Evolutionary conservation across 2,113 vertebrate species (phyloP), one percentile per base, ranked within the genome.

Genomic region (Ahaetulla prasina): DNA sequence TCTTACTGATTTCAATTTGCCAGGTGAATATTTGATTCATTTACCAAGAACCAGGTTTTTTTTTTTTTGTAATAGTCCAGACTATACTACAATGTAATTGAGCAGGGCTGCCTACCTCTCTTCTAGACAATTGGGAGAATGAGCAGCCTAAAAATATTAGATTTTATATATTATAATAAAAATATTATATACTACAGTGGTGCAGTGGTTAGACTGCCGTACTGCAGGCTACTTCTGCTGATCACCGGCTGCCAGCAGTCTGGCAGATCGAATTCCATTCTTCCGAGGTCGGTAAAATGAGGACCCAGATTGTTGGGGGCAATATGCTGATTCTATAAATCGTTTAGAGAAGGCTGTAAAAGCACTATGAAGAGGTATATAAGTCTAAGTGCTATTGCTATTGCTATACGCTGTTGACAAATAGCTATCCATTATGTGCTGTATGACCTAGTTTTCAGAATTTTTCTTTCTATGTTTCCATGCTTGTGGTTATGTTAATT

Each of bases 391-490:
- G 45, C 45, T 47, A 47, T 47, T 47, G 45, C 45, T 47, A 47
- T 47, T 47, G 45, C 45, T 47, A 47, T 94, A 7, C 47, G 55
- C 93, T 93, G 39, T 57, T 30, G 89, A 89, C 0, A 1, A 90
- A 87, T 90, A 85, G 43, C 7, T 92, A 3, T 88, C 50, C 92
- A 91, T 63, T 4, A 54, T 91, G 90, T 74, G 35, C 52, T 90
- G 54, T 93, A 91, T 89, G 85, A 94, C 93, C 92, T 88, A 94
- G 43, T 94, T 96, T 94, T 30, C 91, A 52, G 87, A 49, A 92
- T 95, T 94, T 89, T 54, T 94, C 92, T 93, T 93, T 92, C 52
- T 55, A 88, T 89, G 94, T 74, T 96, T 54, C 92, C 94, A 53
- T 43, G 3, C 30, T 94, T 93, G 60, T 89, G 80, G 74, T 94